These are phyloP conservation scores for Glaucomys volans DNA, from an alignment of 2,113 vertebrate genomes.

Conservation along the genomic window DNA sequence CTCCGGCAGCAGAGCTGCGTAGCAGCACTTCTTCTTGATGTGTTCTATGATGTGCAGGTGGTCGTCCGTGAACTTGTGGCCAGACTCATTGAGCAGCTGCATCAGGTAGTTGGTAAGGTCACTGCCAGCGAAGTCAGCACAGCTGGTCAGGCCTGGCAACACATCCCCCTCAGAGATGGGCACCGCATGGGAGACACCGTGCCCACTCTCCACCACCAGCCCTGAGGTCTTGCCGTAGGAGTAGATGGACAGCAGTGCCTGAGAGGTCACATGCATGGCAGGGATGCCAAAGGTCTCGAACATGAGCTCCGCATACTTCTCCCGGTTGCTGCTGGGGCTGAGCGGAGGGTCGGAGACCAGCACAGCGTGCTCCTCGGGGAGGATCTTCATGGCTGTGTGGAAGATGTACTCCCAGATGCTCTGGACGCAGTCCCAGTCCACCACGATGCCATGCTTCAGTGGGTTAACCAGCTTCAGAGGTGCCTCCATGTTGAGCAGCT, in stretches of 20 bases:
- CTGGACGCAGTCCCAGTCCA: slow-evolving; percentile 84
- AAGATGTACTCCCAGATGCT: slow-evolving; percentile 83
- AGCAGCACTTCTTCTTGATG: slow-evolving; percentile 85
- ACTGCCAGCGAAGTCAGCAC: slow-evolving; percentile 63
- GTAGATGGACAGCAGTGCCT: slow-evolving; percentile 83
- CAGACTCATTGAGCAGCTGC: slow-evolving; percentile 75
- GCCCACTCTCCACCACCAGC: slow-evolving; percentile 83
- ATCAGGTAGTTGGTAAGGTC: slow-evolving; percentile 81
- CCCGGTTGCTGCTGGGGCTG: slow-evolving; percentile 75
- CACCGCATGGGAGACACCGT: slow-evolving; percentile 77
- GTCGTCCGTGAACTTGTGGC: slow-evolving; percentile 67
- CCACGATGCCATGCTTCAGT: slow-evolving; percentile 73
- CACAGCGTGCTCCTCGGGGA: slow-evolving; percentile 78
- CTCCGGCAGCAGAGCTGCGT: slow-evolving; percentile 4
- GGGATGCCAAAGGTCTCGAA: slow-evolving; percentile 82
- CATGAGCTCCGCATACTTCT: slow-evolving; percentile 79
- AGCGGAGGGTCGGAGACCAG: slow-evolving; percentile 81
- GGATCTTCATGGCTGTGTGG: slow-evolving; percentile 77
- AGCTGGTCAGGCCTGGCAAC: slow-evolving; percentile 65
- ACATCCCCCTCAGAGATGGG: slow-evolving; percentile 80
- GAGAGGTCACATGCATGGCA: slow-evolving; percentile 79
- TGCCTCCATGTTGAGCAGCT: slow-evolving; percentile 65
- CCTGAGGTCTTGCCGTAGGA: slow-evolving; percentile 81
- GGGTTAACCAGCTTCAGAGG: slow-evolving; percentile 75
- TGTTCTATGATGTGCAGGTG: slow-evolving; percentile 80